Evolutionary conservation across 2,113 vertebrate species (phyloP).

Genomic region (Dromaius novaehollandiae): DNA sequence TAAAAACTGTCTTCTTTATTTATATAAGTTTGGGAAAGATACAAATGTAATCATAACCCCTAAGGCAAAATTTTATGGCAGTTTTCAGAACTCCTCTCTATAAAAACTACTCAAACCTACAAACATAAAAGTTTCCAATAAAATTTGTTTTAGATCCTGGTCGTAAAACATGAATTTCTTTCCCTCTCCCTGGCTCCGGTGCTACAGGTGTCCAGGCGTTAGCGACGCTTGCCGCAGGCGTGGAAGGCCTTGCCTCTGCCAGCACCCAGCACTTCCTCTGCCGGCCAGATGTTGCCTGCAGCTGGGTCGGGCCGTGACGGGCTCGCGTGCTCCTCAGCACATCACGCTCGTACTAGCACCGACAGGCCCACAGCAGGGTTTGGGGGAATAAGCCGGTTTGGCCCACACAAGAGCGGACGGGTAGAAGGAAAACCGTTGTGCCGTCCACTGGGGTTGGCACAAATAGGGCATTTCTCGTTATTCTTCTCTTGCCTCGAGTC

Average conservation of each 20-base stretch:
- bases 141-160: conserved; percentile 79
- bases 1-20: conserved; percentile 85
- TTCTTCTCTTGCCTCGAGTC: neutral
- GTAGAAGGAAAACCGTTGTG: too few relatives aligned
- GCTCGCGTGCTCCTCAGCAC: rapidly evolving
- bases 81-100: conserved; percentile 81
- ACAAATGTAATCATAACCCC: conserved; percentile 84
- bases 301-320: rapidly evolving
- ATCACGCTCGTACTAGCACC: neutral
- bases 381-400: too few relatives aligned
- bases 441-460: rapidly evolving
- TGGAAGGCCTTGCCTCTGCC: neutral
- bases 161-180: conserved; percentile 70
- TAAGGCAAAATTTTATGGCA: conserved; percentile 82
- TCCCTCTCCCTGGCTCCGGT: conserved; percentile 30
- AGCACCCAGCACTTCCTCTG: neutral
- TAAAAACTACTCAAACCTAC: conserved; percentile 80
- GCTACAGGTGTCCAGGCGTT: conserved; percentile 48
- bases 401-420: too few relatives aligned
- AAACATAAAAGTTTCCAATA: conserved; percentile 82
- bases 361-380: too few relatives aligned
- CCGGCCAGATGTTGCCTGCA: rapidly evolving
- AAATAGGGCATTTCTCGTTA: neutral
- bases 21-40: conserved; percentile 82
- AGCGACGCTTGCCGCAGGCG: neutral